phyloP scores from a whole-genome alignment of 2,888 invertebrate genomes.

The Dasypogon diadema region DNA sequence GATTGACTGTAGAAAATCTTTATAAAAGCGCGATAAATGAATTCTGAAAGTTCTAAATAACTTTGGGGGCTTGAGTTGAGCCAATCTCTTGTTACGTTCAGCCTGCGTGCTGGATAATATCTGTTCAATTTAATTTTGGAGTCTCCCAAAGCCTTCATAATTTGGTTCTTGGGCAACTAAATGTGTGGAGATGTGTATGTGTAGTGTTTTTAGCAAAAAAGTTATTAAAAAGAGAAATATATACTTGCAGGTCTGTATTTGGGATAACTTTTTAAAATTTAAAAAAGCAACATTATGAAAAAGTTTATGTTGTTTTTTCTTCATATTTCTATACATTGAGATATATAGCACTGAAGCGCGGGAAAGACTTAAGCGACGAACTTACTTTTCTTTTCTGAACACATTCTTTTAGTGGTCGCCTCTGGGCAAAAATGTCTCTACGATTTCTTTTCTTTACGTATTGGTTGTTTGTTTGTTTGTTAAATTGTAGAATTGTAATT shows the following conservation, averaged over 20 bases:
- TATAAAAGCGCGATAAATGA: conserved; percentile 15
- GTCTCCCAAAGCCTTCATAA: conserved; percentile 38
- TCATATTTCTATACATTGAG: no score
- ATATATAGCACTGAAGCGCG: no score
- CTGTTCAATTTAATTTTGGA: background rate
- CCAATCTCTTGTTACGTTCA: conserved; percentile 1
- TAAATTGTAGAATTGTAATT: no score
- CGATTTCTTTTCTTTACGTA: no score
- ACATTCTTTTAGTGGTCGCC: no score
- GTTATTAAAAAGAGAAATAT: background rate
- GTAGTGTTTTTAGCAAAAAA: background rate
- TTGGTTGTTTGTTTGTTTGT: no score
- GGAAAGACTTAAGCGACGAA: no score
- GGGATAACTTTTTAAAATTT: background rate
- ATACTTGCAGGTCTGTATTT: background rate
- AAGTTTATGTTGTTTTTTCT: no score
- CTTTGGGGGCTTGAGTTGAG: conserved; percentile 1
- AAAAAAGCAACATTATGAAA: background rate
- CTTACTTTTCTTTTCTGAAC: no score
- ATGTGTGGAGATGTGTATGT: background rate
- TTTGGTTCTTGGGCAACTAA: conserved; percentile 31
- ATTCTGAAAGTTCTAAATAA: conserved; percentile 12
- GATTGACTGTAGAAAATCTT: conserved; percentile 13
- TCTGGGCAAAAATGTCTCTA: no score
- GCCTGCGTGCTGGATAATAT: no score